A percentile compares a stretch with the other conserved stretches of the same genome.
Evolutionary conservation across 2,113 vertebrate species (phyloP).

Genomic region (Potamarius usumacintae): DNA sequence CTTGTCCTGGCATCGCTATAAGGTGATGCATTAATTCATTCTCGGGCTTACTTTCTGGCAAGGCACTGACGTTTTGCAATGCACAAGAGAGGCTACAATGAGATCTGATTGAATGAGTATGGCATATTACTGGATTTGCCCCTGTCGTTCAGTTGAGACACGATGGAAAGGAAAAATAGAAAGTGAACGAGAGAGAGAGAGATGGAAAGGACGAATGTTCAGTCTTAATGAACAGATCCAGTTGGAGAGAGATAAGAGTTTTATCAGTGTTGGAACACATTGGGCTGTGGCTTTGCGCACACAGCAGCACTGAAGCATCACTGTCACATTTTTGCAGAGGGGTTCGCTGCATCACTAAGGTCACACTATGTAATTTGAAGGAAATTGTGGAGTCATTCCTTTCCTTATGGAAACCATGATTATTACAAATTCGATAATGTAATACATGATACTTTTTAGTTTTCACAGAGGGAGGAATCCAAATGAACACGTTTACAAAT

Average conservation of each 20-base stretch:
- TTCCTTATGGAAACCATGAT: background rate
- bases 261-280: slow-evolving; percentile 53
- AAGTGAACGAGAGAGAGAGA: background rate
- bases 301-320: slow-evolving; percentile 13
- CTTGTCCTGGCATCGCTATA: slow-evolving; percentile 43
- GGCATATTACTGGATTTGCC: slow-evolving; percentile 50
- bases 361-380: slow-evolving; percentile 9
- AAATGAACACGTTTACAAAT: background rate
- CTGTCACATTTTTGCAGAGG: slow-evolving; percentile 11
- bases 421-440: background rate
- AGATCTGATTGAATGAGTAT: slow-evolving; percentile 50
- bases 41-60: slow-evolving; percentile 39
- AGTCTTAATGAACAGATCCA: slow-evolving; percentile 56
- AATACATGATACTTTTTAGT: background rate
- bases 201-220: slow-evolving; percentile 41
- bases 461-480: background rate
- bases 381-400: background rate
- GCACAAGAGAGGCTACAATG: slow-evolving; percentile 28
- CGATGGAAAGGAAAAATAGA: slow-evolving; percentile 14
- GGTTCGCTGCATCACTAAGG: slow-evolving; percentile 5
- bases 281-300: slow-evolving; percentile 21
- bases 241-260: slow-evolving; percentile 54
- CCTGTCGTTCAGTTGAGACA: slow-evolving; percentile 46
- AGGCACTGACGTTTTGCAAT: slow-evolving; percentile 49
- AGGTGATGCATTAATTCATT: slow-evolving; percentile 61